Conservation (phyloP, 2,113 vertebrate species). For the Porphyrio hochstetteri region DNA sequence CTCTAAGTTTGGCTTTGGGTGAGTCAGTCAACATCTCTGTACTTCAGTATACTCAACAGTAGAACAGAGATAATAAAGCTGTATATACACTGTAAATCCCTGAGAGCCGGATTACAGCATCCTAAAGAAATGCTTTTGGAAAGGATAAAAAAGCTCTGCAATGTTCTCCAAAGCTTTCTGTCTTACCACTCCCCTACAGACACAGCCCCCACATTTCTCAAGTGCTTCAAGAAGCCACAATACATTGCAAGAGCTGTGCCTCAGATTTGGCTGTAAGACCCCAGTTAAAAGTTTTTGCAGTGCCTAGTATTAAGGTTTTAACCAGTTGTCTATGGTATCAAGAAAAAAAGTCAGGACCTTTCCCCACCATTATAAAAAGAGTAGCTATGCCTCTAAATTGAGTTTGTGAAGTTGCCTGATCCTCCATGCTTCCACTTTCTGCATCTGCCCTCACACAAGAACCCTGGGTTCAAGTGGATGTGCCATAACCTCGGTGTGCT, state of each 20-base stretch:
- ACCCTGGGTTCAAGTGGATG: neutral
- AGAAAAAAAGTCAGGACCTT: neutral
- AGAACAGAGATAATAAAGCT: conserved; percentile 2
- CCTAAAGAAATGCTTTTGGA: neutral
- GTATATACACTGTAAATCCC: neutral
- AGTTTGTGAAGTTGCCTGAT: neutral
- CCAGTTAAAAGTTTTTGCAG: neutral
- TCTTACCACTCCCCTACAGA: neutral
- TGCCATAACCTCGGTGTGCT: fast-evolving
- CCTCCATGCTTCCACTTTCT: neutral
- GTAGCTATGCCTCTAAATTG: neutral
- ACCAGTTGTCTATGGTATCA: neutral
- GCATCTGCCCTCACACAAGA: neutral
- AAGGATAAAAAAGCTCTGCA: neutral
- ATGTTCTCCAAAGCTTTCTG: neutral
- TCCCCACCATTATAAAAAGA: neutral
- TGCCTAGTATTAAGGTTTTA: neutral
- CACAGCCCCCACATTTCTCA: neutral
- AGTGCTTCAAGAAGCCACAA: neutral
- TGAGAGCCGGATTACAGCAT: neutral
- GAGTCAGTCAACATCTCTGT: neutral
- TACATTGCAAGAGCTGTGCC: neutral
- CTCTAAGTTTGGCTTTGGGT: neutral
- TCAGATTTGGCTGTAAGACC: neutral
- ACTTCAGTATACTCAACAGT: neutral